Percentiles rank a stretch among this genome's conserved stretches.
phyloP scores from a whole-genome alignment of 1,140 invertebrate species.

The Euura lappo region DNA sequence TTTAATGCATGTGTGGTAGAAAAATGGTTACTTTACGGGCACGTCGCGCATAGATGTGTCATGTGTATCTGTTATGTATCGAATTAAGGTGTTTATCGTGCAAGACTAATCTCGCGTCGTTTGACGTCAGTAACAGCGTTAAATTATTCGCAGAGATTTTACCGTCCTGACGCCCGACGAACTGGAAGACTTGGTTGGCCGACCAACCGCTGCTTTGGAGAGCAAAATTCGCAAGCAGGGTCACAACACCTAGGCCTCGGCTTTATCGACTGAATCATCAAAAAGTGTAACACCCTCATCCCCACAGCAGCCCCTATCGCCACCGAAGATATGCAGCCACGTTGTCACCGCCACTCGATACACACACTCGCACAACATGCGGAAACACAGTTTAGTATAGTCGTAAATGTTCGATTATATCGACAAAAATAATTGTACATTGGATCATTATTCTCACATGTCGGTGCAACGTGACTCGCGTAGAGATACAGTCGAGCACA shows the following conservation, averaged over 20 bases:
- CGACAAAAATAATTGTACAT: too few species aligned
- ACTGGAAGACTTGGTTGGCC: slow-evolving; percentile 50
- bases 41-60: too few species aligned
- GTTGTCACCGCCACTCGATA: slow-evolving; percentile 50
- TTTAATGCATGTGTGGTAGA: too few species aligned
- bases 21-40: too few species aligned
- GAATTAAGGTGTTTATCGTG: too few species aligned
- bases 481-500: too few species aligned
- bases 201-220: slow-evolving; percentile 44
- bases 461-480: too few species aligned
- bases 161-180: slow-evolving; percentile 55
- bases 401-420: too few species aligned
- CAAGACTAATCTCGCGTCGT: too few species aligned
- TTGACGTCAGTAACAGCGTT: too few species aligned
- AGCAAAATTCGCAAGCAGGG: slow-evolving; percentile 51
- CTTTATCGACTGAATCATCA: slow-evolving; percentile 46
- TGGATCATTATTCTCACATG: too few species aligned
- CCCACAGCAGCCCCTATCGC: not conserved
- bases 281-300: slow-evolving; percentile 1
- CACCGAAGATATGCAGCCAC: slow-evolving; percentile 14
- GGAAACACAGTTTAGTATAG: slow-evolving; percentile 56
- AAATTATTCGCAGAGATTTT: slow-evolving; percentile 45
- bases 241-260: slow-evolving; percentile 54
- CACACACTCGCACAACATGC: slow-evolving; percentile 54
- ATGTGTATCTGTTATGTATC: too few species aligned